Conservation (phyloP, 2,113 vertebrate species). For the Penelope pileata region DNA sequence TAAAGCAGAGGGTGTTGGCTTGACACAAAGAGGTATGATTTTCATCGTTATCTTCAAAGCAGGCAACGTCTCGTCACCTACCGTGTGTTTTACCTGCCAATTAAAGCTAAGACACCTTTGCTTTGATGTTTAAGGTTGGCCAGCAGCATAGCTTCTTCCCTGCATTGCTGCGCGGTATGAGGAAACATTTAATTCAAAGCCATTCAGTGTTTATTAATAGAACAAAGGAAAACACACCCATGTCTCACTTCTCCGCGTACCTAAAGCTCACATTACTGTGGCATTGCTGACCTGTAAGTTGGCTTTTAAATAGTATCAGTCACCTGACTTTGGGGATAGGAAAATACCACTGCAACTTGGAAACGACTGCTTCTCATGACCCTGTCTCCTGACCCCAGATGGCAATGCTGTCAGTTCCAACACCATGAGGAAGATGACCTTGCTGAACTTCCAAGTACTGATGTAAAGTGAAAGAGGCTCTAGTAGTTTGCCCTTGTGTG, state of each 20-base stretch:
- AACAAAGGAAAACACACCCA: conserved; percentile 15
- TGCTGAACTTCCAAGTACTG: background rate
- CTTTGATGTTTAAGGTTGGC: conserved; percentile 61
- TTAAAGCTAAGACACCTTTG: conserved; percentile 22
- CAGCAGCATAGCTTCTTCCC: conserved; percentile 8
- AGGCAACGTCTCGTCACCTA: conserved; percentile 32
- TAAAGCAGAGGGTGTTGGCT: background rate
- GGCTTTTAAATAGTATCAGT: background rate
- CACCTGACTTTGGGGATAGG: background rate
- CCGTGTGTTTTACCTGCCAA: conserved; percentile 43
- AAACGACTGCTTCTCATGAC: background rate
- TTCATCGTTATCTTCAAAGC: conserved; percentile 63
- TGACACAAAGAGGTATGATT: conserved; percentile 5
- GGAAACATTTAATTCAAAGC: conserved; percentile 58
- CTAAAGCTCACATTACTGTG: background rate
- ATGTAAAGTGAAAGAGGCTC: background rate
- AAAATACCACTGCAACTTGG: background rate
- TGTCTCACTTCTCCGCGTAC: background rate
- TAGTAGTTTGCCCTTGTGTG: background rate
- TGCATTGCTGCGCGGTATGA: background rate
- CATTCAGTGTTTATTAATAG: conserved; percentile 43
- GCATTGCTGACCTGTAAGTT: background rate
- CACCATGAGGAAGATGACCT: background rate
- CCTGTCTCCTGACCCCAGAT: background rate
- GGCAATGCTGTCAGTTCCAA: background rate